These are phyloP conservation scores for Oscarella lobularis DNA, from an alignment of 37 sponge, comb jelly and placozoan genomes.

Conservation along the genomic window DNA sequence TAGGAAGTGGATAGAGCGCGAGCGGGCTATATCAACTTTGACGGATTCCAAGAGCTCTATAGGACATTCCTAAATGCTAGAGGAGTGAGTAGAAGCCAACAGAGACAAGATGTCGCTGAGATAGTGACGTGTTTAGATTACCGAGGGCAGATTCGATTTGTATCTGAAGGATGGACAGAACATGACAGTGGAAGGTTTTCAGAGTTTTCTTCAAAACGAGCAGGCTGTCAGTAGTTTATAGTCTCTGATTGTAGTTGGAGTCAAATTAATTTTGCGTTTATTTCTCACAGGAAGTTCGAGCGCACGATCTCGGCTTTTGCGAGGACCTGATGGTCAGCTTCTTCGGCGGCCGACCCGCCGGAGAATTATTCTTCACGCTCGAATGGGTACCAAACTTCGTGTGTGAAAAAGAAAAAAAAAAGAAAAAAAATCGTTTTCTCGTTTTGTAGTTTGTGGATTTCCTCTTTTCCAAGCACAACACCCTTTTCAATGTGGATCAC, in stretches of 20 bases:
- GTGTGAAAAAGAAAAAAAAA: no score
- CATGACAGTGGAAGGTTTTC: background rate
- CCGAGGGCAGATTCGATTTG: background rate
- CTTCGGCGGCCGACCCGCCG: background rate
- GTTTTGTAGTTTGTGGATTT: slow-evolving; percentile 71
- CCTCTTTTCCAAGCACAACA: slow-evolving; percentile 81
- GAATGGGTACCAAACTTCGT: background rate
- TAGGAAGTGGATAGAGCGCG: slow-evolving; percentile 43
- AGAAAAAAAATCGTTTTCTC: no score
- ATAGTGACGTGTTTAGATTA: background rate
- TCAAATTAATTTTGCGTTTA: no score
- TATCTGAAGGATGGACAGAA: background rate
- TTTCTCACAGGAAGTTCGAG: slow-evolving; percentile 19
- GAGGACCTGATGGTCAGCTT: background rate
- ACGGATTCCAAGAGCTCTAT: slow-evolving; percentile 55
- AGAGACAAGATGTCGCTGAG: no score
- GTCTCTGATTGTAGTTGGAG: no score
- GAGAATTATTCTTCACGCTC: background rate
- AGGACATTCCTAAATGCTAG: slow-evolving; percentile 26
- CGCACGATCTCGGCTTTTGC: slow-evolving; percentile 21
- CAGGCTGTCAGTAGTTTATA: slow-evolving; percentile 6
- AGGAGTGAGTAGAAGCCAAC: slow-evolving; percentile 16
- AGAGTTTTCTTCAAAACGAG: slow-evolving; percentile 6
- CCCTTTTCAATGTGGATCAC: slow-evolving; percentile 43
- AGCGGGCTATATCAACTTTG: slow-evolving; percentile 31